Evolutionary conservation across 1,140 invertebrate species (phyloP).

Genomic region (Ephestia elutella): DNA sequence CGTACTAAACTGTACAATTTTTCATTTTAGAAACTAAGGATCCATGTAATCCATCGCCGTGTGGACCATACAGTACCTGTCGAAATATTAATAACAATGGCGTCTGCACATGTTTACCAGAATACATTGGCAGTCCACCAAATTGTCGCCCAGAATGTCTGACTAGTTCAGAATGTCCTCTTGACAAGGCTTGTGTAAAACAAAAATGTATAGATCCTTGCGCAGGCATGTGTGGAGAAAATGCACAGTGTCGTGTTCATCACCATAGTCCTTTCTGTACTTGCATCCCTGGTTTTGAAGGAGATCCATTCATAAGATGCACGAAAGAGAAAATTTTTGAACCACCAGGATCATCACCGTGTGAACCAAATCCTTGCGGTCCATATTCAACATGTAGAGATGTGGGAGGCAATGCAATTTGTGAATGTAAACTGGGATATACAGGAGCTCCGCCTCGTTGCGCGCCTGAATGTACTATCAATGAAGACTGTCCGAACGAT

Average conservation of each 20-base stretch:
- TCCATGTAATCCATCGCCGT: conserved; percentile 77
- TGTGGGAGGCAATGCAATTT: conserved; percentile 74
- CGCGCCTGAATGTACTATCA: conserved; percentile 80
- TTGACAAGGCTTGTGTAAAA: conserved; percentile 77
- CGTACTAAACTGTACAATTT: conserved; percentile 8
- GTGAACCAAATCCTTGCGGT: conserved; percentile 79
- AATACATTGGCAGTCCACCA: conserved; percentile 82
- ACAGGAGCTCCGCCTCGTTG: conserved; percentile 78
- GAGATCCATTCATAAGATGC: conserved; percentile 79
- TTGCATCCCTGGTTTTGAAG: conserved; percentile 76
- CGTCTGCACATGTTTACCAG: conserved; percentile 79
- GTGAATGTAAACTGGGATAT: conserved; percentile 77
- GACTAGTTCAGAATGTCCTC: conserved; percentile 80
- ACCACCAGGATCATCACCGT: conserved; percentile 67
- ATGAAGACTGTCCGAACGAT: conserved; percentile 79
- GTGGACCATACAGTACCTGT: conserved; percentile 82
- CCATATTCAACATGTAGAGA: conserved; percentile 77
- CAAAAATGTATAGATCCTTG: conserved; percentile 82
- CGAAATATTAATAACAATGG: conserved; percentile 77
- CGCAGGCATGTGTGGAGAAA: conserved; percentile 81
- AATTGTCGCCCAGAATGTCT: conserved; percentile 83
- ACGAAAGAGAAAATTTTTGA: conserved; percentile 58
- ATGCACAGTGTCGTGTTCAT: conserved; percentile 81
- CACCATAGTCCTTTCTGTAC: conserved; percentile 80
- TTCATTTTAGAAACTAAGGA: conserved; percentile 57